Percentiles rank a stretch among this genome's conserved stretches.
These are phyloP conservation scores for Ascaphus truei DNA, from an alignment of 2,113 vertebrate genomes.

Conservation along the genomic window DNA sequence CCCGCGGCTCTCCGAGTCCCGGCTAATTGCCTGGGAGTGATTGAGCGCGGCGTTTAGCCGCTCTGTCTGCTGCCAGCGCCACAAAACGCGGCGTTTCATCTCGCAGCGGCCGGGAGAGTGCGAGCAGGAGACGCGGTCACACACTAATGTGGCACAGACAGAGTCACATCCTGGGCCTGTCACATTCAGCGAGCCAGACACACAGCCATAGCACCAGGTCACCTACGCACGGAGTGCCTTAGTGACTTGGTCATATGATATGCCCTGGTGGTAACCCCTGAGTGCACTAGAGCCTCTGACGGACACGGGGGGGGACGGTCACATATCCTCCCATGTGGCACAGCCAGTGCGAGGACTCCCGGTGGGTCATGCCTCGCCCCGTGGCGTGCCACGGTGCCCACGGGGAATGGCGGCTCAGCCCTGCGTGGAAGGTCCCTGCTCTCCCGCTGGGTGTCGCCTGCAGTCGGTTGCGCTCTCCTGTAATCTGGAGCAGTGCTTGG, in stretches of 20 bases:
- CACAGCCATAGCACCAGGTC: no score
- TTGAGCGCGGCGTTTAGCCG: not conserved
- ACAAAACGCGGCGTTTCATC: not conserved
- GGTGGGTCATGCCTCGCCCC: no score
- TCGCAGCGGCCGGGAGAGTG: not conserved
- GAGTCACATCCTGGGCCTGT: no score
- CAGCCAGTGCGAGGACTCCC: no score
- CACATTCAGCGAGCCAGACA: no score
- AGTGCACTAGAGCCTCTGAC: no score
- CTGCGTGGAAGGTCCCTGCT: slow-evolving; percentile 6
- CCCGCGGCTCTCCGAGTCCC: not conserved
- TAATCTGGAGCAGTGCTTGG: slow-evolving; percentile 33
- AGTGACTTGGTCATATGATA: no score
- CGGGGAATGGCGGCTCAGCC: slow-evolving; percentile 4
- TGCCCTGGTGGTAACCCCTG: no score
- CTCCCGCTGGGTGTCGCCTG: slow-evolving; percentile 25
- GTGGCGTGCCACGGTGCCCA: not conserved
- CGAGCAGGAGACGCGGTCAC: not conserved
- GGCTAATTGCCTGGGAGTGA: not conserved
- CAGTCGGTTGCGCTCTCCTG: no score
- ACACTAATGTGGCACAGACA: slow-evolving; percentile 7
- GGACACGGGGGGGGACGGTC: no score
- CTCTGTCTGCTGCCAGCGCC: not conserved
- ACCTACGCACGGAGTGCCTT: no score
- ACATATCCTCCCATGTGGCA: no score